phyloP scores from a whole-genome alignment of 2,113 vertebrate species.

The Anhinga anhinga region DNA sequence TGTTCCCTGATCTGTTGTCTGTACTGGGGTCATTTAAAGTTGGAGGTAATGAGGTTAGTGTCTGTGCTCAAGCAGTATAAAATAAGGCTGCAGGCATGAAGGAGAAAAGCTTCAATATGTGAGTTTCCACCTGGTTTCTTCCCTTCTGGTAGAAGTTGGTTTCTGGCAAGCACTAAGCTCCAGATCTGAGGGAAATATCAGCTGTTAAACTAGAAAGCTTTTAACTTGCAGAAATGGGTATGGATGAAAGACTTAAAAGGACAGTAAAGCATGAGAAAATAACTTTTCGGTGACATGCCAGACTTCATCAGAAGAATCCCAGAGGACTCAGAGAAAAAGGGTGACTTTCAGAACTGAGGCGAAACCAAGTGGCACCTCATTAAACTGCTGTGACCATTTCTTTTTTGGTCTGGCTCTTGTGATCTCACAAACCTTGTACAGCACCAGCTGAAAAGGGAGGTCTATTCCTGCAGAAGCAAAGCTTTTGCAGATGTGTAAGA shows the following conservation, averaged over 20 bases:
- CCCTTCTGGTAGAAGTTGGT: not conserved
- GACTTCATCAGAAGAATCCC: not conserved
- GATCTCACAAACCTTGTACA: not conserved
- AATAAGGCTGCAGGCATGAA: not conserved
- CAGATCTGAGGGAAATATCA: not conserved
- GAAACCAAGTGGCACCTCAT: not conserved
- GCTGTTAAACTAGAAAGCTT: slow-evolving; percentile 11
- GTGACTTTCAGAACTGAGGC: not conserved
- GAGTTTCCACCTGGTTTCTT: not conserved
- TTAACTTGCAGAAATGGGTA: not conserved
- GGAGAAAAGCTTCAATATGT: not conserved
- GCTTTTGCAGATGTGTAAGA: not conserved
- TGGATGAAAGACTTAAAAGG: not conserved
- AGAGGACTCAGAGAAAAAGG: not conserved
- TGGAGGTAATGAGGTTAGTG: not conserved
- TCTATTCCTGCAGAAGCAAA: not conserved
- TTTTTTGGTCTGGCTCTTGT: not conserved
- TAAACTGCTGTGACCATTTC: not conserved
- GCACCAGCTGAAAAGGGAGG: not conserved
- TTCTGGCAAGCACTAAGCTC: not conserved
- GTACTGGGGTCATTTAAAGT: not conserved
- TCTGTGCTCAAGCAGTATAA: not conserved
- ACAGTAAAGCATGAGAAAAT: not conserved
- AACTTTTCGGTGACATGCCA: not conserved
- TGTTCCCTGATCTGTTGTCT: not conserved